Conservation (phyloP, 2,113 vertebrate genomes). For the Phalacrocorax carbo region DNA sequence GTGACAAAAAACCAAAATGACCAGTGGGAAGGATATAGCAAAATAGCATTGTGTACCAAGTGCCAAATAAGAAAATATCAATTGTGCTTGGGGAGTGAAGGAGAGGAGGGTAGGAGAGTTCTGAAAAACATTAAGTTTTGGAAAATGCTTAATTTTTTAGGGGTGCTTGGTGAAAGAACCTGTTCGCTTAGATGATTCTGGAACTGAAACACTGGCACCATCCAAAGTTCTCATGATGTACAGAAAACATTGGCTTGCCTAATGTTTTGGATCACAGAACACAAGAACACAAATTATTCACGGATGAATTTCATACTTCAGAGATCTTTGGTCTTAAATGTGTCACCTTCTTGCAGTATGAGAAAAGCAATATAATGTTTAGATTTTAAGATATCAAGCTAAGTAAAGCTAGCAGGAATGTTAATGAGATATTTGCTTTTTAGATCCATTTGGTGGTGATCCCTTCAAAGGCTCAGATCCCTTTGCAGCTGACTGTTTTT, state of each 20-base stretch:
- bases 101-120: not conserved
- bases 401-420: not conserved
- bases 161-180: not conserved
- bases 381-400: not conserved
- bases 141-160: not conserved
- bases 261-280: not conserved
- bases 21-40: not conserved
- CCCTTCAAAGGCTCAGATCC: conserved; percentile 97
- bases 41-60: not conserved
- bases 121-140: not conserved
- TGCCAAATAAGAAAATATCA: not conserved
- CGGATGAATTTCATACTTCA: not conserved
- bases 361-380: not conserved
- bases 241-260: not conserved
- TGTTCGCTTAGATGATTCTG: not conserved
- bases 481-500: conserved; percentile 92
- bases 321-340: not conserved
- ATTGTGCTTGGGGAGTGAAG: not conserved
- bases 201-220: not conserved
- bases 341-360: not conserved
- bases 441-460: conserved; percentile 95
- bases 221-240: not conserved
- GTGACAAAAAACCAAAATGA: not conserved
- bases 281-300: not conserved
- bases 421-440: not conserved